Conservation (phyloP, 2,888 invertebrate species). For the Diloba caeruleocephala region DNA sequence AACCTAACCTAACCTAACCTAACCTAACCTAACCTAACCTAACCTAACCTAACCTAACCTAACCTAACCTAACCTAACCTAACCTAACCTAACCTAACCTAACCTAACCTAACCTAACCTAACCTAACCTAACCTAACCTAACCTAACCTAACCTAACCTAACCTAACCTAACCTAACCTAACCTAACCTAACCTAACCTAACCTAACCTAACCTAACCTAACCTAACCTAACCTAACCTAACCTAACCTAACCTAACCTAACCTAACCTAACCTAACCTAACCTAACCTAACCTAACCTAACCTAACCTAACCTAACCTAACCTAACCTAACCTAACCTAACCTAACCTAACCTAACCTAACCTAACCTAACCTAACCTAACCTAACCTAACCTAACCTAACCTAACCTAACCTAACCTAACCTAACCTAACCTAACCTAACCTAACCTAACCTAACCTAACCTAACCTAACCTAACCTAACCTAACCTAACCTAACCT, state of each 20-base stretch:
- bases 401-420: slow-evolving; percentile 39
- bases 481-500: slow-evolving; percentile 41
- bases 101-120: slow-evolving; percentile 27
- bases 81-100: slow-evolving; percentile 23
- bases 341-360: slow-evolving; percentile 40
- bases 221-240: slow-evolving; percentile 37
- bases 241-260: slow-evolving; percentile 31
- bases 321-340: slow-evolving; percentile 37
- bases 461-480: slow-evolving; percentile 36
- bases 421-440: slow-evolving; percentile 41
- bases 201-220: slow-evolving; percentile 17
- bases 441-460: slow-evolving; percentile 38
- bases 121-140: slow-evolving; percentile 21
- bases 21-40: too few relatives aligned
- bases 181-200: slow-evolving; percentile 36
- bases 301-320: slow-evolving; percentile 29
- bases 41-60: slow-evolving; percentile 19
- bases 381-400: slow-evolving; percentile 38
- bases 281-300: slow-evolving; percentile 36
- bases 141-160: slow-evolving; percentile 43
- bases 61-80: slow-evolving; percentile 1
- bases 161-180: slow-evolving; percentile 47
- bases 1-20: too few relatives aligned
- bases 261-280: slow-evolving; percentile 33
- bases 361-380: slow-evolving; percentile 35